A percentile compares a stretch with the other conserved stretches of the same genome.
phyloP scores from a whole-genome alignment of 2,113 vertebrate species.

The Phylloscopus whistleri region DNA sequence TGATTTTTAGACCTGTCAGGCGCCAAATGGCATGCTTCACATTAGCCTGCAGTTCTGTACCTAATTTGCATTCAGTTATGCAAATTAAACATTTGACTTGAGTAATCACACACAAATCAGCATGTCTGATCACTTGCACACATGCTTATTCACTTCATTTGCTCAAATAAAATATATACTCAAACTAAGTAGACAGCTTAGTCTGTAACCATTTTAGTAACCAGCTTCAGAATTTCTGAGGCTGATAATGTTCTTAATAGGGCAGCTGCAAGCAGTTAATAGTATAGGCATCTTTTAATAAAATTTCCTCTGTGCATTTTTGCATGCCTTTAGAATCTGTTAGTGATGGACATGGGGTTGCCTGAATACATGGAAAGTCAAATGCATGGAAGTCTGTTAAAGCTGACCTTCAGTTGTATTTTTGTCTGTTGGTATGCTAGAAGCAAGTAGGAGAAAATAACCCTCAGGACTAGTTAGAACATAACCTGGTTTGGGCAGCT shows the following conservation, averaged over 20 bases:
- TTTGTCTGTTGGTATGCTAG: not conserved
- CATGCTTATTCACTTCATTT: slow-evolving; percentile 52
- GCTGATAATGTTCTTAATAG: not conserved
- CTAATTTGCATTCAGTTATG: slow-evolving; percentile 66
- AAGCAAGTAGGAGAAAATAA: slow-evolving; percentile 33
- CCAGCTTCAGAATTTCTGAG: not conserved
- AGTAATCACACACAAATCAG: slow-evolving; percentile 63
- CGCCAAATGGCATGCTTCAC: slow-evolving; percentile 58
- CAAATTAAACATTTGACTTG: slow-evolving; percentile 57
- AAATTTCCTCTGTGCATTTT: slow-evolving; percentile 1
- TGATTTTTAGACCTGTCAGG: slow-evolving; percentile 57
- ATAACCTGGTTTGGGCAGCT: slow-evolving; percentile 8
- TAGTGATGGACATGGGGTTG: not conserved
- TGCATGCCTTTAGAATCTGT: not conserved
- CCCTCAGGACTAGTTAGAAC: slow-evolving; percentile 12
- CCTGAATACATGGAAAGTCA: slow-evolving; percentile 8
- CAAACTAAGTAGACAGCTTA: not conserved
- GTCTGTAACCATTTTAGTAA: not conserved
- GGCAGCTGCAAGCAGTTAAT: slow-evolving; percentile 13
- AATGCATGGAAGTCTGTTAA: not conserved
- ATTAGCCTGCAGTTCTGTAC: slow-evolving; percentile 50
- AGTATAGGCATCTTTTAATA: slow-evolving; percentile 4
- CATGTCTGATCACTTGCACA: slow-evolving; percentile 58
- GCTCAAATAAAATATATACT: slow-evolving; percentile 25
- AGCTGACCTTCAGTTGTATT: not conserved